These are phyloP conservation scores for Diphyllodes magnificus DNA, from an alignment of 2,113 vertebrate genomes.

Conservation along the genomic window DNA sequence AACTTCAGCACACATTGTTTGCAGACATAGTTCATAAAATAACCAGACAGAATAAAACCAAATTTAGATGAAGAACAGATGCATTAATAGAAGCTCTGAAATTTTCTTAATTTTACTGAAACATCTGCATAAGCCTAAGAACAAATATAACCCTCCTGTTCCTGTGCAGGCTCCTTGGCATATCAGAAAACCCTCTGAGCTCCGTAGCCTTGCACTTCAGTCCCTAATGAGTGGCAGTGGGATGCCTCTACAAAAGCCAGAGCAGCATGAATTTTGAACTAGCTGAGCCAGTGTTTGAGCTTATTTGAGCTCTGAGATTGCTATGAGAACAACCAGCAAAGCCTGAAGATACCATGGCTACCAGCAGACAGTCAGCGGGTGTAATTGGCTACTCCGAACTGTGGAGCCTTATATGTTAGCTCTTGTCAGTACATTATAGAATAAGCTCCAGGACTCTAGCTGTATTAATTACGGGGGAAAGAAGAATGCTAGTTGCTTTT, in stretches of 20 bases:
- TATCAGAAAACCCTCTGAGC: not conserved
- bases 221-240: slow-evolving; percentile 20
- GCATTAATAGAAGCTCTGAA: not conserved
- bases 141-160: not conserved
- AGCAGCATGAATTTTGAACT: slow-evolving; percentile 14
- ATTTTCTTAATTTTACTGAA: not conserved
- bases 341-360: slow-evolving; percentile 20
- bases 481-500: not conserved
- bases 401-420: not conserved
- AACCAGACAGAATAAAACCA: not conserved
- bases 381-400: slow-evolving; percentile 23
- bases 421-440: not conserved
- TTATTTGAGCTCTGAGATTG: slow-evolving; percentile 46
- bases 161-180: not conserved
- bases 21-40: not conserved
- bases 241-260: not conserved
- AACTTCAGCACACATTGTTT: not conserved
- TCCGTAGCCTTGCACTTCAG: not conserved
- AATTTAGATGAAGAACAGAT: not conserved
- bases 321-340: slow-evolving; percentile 24
- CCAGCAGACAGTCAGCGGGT: not conserved
- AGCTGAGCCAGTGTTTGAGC: not conserved
- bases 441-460: not conserved
- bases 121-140: not conserved
- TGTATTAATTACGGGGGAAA: not conserved